A percentile compares a stretch with the other conserved stretches of the same genome.
phyloP scores from a whole-genome alignment of 2,797 vertebrate species.

The Neosalanx taihuensis region DNA sequence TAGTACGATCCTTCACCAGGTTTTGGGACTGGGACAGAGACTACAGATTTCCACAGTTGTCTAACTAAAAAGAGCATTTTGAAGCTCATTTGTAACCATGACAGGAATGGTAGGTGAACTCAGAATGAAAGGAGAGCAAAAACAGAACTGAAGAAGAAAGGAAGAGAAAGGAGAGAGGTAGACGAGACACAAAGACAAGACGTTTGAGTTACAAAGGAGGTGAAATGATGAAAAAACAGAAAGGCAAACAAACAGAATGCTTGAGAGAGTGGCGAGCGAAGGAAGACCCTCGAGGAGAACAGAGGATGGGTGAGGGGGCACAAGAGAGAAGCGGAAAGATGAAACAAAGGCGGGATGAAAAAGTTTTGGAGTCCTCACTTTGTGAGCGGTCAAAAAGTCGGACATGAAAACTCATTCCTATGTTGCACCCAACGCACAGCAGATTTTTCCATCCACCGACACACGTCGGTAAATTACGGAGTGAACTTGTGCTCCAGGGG shows the following conservation, averaged over 20 bases:
- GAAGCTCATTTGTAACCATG: too few relatives aligned
- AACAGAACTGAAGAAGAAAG: background rate
- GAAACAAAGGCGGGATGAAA: background rate
- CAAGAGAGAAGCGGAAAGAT: background rate
- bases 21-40: too few relatives aligned
- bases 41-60: too few relatives aligned
- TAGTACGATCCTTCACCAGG: too few relatives aligned
- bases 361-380: constrained; percentile 11
- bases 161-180: background rate
- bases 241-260: constrained; percentile 18
- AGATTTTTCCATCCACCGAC: too few relatives aligned
- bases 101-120: too few relatives aligned
- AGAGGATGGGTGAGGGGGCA: constrained; percentile 6
- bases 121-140: background rate
- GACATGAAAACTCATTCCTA: too few relatives aligned
- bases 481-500: too few relatives aligned
- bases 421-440: too few relatives aligned
- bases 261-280: constrained; percentile 3
- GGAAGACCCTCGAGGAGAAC: background rate
- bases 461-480: too few relatives aligned
- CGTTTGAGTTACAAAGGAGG: background rate
- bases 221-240: background rate
- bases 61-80: too few relatives aligned
- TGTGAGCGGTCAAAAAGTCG: background rate
- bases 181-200: background rate